A percentile compares a stretch with the other conserved stretches of the same genome.
Evolutionary conservation across 37 sponge, comb jelly and placozoan species (phyloP).

Genomic region (Trichoplax adhaerens): DNA sequence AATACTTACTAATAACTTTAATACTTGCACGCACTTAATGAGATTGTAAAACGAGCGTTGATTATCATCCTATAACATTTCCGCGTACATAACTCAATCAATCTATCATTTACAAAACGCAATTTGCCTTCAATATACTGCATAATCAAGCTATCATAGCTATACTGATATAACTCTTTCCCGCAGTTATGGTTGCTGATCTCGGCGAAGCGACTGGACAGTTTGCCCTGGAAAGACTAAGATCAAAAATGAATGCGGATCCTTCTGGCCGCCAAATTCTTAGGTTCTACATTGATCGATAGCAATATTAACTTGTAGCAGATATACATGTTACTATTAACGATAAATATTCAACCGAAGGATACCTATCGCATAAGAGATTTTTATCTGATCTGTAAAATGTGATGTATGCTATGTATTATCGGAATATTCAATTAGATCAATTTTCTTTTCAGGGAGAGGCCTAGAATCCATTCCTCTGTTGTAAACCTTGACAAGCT

Average conservation of each 20-base stretch:
- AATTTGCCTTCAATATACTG: too few relatives aligned
- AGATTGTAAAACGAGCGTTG: too few relatives aligned
- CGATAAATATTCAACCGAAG: background rate
- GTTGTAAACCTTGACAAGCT: constrained; percentile 23
- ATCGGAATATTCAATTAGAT: background rate
- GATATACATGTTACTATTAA: background rate
- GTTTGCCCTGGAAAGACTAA: constrained; percentile 17
- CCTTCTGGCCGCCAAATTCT: constrained; percentile 19
- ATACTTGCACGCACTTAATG: too few relatives aligned
- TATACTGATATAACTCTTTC: background rate
- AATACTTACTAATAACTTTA: too few relatives aligned
- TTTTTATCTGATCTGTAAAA: background rate
- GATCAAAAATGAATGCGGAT: constrained; percentile 12
- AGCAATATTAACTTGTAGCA: background rate
- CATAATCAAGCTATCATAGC: background rate
- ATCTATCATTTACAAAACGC: too few relatives aligned
- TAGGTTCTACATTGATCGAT: background rate
- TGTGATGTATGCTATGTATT: background rate
- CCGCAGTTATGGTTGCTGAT: constrained; percentile 27
- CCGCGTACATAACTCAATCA: too few relatives aligned
- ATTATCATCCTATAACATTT: too few relatives aligned
- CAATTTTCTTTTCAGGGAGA: constrained; percentile 6
- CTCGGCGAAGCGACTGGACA: constrained; percentile 38
- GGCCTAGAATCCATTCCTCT: constrained; percentile 16
- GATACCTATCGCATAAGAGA: background rate